Percentiles rank a stretch among this genome's conserved stretches.
phyloP scores from a whole-genome alignment of 2,888 invertebrate genomes.

The Drosophila picticornis region DNA sequence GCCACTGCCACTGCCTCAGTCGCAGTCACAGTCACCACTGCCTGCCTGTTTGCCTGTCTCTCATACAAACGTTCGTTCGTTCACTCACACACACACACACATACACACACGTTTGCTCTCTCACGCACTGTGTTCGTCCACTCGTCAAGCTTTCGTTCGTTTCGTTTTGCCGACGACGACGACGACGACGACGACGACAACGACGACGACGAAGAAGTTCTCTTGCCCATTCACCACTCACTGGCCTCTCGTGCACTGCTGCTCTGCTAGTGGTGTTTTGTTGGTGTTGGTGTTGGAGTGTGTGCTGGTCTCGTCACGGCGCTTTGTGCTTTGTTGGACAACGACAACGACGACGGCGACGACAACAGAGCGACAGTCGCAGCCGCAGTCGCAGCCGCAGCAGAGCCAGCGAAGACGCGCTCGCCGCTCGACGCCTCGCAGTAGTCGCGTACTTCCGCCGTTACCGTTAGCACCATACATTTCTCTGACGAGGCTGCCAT shows the following conservation, averaged over 20 bases:
- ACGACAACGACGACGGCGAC: conserved; percentile 39
- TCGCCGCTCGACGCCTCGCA: conserved; percentile 75
- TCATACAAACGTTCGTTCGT: conserved; percentile 31
- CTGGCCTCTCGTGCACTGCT: conserved; percentile 50
- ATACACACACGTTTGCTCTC: conserved; percentile 34
- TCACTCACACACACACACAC: conserved; percentile 23
- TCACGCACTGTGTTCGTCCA: conserved; percentile 60
- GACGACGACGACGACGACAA: conserved; percentile 8
- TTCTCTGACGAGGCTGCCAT: conserved; percentile 65
- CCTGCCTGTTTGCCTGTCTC: conserved; percentile 15
- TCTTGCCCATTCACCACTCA: conserved; percentile 62
- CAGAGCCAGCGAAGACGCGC: conserved; percentile 76
- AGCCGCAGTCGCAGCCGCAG: conserved; percentile 47
- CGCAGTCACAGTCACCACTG: conserved; percentile 34
- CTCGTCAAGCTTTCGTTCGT: conserved; percentile 69
- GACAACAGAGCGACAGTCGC: conserved; percentile 61
- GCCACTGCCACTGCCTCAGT: conserved; percentile 40
- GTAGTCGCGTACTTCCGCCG: conserved; percentile 80
- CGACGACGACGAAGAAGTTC: conserved; percentile 47
- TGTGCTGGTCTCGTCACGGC: conserved; percentile 60
- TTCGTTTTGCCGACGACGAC: conserved; percentile 49
- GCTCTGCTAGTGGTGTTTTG: conserved; percentile 15
- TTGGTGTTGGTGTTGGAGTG: conserved; percentile 44
- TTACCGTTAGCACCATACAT: conserved; percentile 79
- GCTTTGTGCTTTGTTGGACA: conserved; percentile 73